These are phyloP conservation scores for Scaptomyza tumidula DNA, from an alignment of 2,888 invertebrate species.

Conservation along the genomic window DNA sequence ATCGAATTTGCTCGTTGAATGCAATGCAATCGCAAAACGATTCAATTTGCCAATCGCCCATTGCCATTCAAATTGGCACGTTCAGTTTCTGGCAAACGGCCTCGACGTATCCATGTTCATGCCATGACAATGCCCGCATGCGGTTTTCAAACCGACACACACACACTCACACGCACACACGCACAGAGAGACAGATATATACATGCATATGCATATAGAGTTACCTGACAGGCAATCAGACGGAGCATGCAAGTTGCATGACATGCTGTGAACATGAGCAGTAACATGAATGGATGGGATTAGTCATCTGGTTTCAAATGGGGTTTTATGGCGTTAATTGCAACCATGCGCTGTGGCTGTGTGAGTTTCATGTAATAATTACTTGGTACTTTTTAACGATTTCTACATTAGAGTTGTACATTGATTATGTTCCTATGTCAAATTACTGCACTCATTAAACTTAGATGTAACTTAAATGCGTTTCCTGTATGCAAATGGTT, in stretches of 20 bases:
- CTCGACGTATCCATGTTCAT: conserved; percentile 16
- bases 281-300: conserved; percentile 13
- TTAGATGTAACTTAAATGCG: too few relatives aligned
- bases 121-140: conserved; percentile 23
- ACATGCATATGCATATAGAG: neutral
- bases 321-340: neutral
- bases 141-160: neutral
- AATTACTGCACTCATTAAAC: too few relatives aligned
- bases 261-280: conserved; percentile 3
- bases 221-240: conserved; percentile 34
- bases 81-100: conserved; percentile 27
- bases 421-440: neutral
- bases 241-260: conserved; percentile 42
- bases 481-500: too few relatives aligned
- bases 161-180: neutral
- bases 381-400: neutral
- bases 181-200: neutral
- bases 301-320: conserved; percentile 10
- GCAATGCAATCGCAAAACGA: conserved; percentile 38
- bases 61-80: conserved; percentile 42
- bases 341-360: neutral
- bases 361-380: neutral
- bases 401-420: neutral
- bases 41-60: conserved; percentile 21
- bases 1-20: conserved; percentile 30